These are phyloP conservation scores for Drosophila buzzatii DNA, from an alignment of 2,888 invertebrate species.

Conservation along the genomic window DNA sequence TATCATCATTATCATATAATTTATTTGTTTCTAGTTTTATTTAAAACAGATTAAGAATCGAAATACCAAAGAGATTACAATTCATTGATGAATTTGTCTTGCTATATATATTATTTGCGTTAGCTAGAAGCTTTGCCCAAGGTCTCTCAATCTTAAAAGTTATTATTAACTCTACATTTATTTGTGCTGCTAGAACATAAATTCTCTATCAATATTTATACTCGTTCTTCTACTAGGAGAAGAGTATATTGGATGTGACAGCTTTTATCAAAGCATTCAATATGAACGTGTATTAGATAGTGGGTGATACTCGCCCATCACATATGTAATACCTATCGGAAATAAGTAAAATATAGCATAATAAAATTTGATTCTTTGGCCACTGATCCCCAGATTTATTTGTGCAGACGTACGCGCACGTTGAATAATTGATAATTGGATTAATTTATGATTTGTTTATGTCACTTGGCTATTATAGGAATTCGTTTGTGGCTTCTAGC, in stretches of 20 bases:
- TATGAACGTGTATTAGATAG: background rate
- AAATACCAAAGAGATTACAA: background rate
- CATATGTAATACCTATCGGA: background rate
- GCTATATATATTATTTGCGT: background rate
- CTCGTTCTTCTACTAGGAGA: background rate
- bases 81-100: background rate
- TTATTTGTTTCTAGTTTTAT: background rate
- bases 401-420: background rate
- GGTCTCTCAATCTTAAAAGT: background rate
- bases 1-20: too few relatives aligned
- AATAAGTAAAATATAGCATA: background rate
- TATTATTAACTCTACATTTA: background rate
- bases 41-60: background rate
- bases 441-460: slow-evolving; percentile 21
- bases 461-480: background rate
- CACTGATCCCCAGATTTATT: background rate
- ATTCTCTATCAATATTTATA: background rate
- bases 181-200: background rate
- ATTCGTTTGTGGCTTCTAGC: background rate
- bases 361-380: background rate
- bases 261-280: background rate
- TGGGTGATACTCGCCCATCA: background rate
- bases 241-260: background rate
- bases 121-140: background rate
- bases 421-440: background rate